Conservation (phyloP, 2,113 vertebrate genomes). For the Arenaria interpres region DNA sequence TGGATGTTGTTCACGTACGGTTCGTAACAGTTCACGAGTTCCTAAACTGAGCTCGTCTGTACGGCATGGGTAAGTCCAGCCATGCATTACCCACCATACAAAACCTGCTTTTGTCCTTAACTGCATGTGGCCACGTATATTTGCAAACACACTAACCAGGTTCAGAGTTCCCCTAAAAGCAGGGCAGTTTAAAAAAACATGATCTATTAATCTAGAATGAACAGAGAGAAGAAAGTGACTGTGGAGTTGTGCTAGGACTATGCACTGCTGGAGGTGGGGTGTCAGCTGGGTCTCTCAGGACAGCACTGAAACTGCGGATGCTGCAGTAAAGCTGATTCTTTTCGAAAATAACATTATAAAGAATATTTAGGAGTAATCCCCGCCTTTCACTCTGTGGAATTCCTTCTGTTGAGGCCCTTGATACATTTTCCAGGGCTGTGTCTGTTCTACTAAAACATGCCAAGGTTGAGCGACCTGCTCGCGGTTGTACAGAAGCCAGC, state of each 20-base stretch:
- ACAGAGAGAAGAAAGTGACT: not conserved
- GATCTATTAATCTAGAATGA: not conserved
- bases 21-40: not conserved
- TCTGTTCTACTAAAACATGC: not conserved
- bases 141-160: not conserved
- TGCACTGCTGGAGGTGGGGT: not conserved
- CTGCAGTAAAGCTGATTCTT: not conserved
- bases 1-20: not conserved
- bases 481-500: fast-evolving
- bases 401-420: not conserved
- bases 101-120: not conserved
- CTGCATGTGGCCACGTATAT: not conserved
- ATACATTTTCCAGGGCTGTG: not conserved
- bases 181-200: fast-evolving
- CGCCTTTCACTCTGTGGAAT: fast-evolving
- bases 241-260: not conserved
- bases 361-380: not conserved
- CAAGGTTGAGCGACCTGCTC: not conserved
- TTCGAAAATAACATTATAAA: too few species aligned
- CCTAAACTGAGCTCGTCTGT: not conserved
- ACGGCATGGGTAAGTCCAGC: not conserved
- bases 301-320: not conserved
- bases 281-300: not conserved
- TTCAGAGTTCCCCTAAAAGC: not conserved
- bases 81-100: not conserved